These are phyloP conservation scores for Cydia splendana DNA, from an alignment of 1,140 invertebrate species.

Conservation along the genomic window DNA sequence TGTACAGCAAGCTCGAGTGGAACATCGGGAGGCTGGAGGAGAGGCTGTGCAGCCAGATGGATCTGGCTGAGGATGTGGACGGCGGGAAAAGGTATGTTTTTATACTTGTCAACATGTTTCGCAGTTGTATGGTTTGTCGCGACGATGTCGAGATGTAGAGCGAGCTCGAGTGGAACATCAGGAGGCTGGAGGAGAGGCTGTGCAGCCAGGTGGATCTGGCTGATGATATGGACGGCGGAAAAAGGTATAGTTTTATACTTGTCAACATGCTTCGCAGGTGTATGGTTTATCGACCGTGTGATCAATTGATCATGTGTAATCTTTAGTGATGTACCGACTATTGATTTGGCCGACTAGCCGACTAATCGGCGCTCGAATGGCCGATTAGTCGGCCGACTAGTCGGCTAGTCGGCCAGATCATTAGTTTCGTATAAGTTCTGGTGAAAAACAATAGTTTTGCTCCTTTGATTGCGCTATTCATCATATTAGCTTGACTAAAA, in stretches of 20 bases:
- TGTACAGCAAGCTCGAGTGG: slow-evolving; percentile 72
- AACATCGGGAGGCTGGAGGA: slow-evolving; percentile 66
- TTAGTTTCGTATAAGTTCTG: too few species aligned
- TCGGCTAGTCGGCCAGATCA: too few species aligned
- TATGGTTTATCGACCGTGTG: background rate
- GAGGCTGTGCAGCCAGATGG: slow-evolving; percentile 67
- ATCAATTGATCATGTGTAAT: too few species aligned
- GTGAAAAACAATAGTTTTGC: too few species aligned
- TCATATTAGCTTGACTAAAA: too few species aligned
- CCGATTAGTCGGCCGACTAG: too few species aligned
- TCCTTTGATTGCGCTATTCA: too few species aligned
- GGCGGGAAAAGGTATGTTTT: slow-evolving; percentile 61
- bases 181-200: slow-evolving; percentile 61
- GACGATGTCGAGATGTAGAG: slow-evolving; percentile 67
- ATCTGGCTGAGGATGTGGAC: slow-evolving; percentile 73
- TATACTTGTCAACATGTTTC: too few species aligned
- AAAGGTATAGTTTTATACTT: slow-evolving; percentile 49
- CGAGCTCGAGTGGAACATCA: slow-evolving; percentile 69
- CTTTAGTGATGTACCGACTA: too few species aligned
- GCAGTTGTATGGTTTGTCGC: slow-evolving; percentile 1
- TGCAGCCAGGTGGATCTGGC: slow-evolving; percentile 59
- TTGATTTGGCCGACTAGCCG: too few species aligned
- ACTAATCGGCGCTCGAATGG: too few species aligned
- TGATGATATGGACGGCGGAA: slow-evolving; percentile 71
- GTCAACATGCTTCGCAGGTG: background rate